These are phyloP conservation scores for Saguinus midas DNA, from an alignment of 2,113 vertebrate species.

Conservation along the genomic window DNA sequence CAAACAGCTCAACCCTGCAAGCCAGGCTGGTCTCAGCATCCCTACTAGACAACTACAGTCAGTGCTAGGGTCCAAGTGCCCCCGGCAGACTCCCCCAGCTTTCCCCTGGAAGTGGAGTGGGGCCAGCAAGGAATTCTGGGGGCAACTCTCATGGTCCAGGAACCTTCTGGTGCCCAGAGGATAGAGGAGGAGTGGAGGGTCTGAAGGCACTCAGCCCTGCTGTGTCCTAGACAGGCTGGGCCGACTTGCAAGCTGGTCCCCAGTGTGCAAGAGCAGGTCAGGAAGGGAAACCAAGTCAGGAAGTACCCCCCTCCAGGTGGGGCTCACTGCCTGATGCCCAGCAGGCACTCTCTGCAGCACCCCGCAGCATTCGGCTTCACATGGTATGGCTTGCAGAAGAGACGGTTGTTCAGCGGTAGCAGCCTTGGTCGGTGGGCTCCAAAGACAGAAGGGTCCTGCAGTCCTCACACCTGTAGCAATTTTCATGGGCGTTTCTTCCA, in stretches of 20 bases:
- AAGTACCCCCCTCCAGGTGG: fast-evolving
- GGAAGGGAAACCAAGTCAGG: slow-evolving; percentile 17
- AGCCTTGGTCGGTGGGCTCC: slow-evolving; percentile 90
- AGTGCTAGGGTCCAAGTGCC: neutral
- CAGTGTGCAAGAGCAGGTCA: neutral
- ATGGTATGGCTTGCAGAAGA: slow-evolving; percentile 93
- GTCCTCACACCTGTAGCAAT: slow-evolving; percentile 94
- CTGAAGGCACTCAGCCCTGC: neutral
- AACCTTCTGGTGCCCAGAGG: neutral
- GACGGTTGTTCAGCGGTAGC: slow-evolving; percentile 89
- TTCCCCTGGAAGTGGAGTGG: neutral
- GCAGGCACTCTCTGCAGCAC: neutral
- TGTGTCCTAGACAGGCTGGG: fast-evolving
- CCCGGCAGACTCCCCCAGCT: neutral
- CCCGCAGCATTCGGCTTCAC: slow-evolving; percentile 63
- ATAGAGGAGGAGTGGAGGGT: neutral
- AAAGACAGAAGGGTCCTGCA: slow-evolving; percentile 88
- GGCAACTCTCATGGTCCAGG: fast-evolving
- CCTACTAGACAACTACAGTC: neutral
- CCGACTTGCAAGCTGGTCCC: neutral
- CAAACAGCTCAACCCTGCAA: neutral
- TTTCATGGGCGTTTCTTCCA: slow-evolving; percentile 91
- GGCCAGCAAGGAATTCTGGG: neutral
- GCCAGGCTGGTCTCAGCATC: neutral
- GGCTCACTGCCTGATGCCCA: fast-evolving